These are phyloP conservation scores for Cephus pygmeus DNA, from an alignment of 2,888 invertebrate genomes.

Conservation along the genomic window DNA sequence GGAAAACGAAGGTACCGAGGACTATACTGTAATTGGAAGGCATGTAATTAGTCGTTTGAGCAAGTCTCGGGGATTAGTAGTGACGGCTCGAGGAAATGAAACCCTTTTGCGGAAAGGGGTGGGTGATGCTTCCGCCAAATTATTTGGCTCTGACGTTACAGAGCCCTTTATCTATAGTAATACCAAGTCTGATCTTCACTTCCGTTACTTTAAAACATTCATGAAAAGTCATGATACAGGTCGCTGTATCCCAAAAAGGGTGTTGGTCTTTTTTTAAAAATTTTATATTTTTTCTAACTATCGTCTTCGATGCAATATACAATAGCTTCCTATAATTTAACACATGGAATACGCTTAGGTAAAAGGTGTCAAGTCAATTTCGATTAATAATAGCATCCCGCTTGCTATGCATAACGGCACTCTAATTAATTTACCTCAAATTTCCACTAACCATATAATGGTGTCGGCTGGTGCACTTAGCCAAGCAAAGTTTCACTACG, in stretches of 20 bases:
- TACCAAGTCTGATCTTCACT: background rate
- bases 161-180: background rate
- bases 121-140: background rate
- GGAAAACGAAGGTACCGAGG: background rate
- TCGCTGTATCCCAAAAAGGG: background rate
- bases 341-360: background rate
- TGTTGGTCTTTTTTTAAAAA: background rate
- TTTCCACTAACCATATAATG: constrained; percentile 23
- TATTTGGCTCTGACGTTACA: background rate
- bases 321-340: background rate
- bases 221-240: background rate
- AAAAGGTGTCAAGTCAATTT: background rate
- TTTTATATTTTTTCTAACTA: background rate
- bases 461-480: background rate
- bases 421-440: constrained; percentile 23
- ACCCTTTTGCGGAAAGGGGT: background rate
- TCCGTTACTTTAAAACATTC: background rate
- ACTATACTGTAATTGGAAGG: constrained; percentile 4
- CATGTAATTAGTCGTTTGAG: constrained; percentile 7
- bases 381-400: background rate
- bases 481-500: background rate
- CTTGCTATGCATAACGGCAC: constrained; percentile 4
- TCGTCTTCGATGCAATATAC: background rate
- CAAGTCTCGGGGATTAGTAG: background rate
- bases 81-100: constrained; percentile 5